Evolutionary conservation across 2,113 vertebrate genomes (phyloP).

Genomic region (Coreoperca whiteheadi): DNA sequence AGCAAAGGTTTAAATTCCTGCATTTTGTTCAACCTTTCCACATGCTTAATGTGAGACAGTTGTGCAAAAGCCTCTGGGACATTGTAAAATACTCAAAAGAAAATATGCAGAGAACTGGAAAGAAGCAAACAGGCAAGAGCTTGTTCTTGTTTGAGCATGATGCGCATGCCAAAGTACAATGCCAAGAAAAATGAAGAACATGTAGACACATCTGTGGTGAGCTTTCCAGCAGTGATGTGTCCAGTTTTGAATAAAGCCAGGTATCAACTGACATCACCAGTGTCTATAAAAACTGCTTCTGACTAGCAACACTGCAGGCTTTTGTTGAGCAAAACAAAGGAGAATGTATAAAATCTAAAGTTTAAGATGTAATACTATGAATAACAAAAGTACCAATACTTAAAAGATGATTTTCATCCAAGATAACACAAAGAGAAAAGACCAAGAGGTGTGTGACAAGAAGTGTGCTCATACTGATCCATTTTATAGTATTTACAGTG

Average conservation of each 20-base stretch:
- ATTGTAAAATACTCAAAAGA: background rate
- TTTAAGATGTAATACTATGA: background rate
- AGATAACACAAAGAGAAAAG: background rate
- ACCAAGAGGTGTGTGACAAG: slow-evolving; percentile 3
- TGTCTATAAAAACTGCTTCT: background rate
- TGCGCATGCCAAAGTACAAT: slow-evolving; percentile 15
- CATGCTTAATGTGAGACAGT: background rate
- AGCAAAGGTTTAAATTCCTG: background rate
- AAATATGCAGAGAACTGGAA: slow-evolving; percentile 10
- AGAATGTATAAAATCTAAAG: background rate
- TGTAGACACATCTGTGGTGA: slow-evolving; percentile 6
- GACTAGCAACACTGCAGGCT: slow-evolving; percentile 10
- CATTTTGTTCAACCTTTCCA: background rate
- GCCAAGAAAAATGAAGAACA: slow-evolving; percentile 42
- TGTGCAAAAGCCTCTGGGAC: background rate
- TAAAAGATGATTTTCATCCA: background rate
- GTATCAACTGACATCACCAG: background rate
- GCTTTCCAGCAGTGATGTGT: slow-evolving; percentile 11
- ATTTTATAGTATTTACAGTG: background rate
- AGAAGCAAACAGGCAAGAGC: slow-evolving; percentile 51
- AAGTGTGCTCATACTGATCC: background rate
- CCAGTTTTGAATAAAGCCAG: slow-evolving; percentile 8
- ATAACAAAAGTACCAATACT: background rate
- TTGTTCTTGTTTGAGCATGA: slow-evolving; percentile 56
- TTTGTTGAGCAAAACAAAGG: background rate